Base-by-base conservation (phyloP, 1,140 invertebrate genomes). In the Cotesia vestalis region DNA sequence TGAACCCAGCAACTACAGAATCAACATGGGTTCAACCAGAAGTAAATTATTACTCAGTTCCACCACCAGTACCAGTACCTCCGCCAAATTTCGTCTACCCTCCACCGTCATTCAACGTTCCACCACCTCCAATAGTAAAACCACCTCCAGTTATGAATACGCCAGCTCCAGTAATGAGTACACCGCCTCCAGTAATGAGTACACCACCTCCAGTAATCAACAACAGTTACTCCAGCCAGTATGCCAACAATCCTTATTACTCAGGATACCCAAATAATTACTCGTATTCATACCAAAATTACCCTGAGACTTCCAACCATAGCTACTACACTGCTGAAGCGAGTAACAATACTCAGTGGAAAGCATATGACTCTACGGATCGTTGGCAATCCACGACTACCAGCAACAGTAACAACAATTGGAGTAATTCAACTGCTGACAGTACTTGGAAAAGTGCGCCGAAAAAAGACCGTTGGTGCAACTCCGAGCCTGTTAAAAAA, bases 131-230 rank as follows among this genome's bases (percentile, higher is more conserved):
- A 34, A 14, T 12, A 53, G 3, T 6, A 12, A 35, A 55, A 35
- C 66, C 46, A 35, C 66, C 46, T 20, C 52, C 66, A 14, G 27
- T 67, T 36, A 5, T 55, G 3, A 55, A 53, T 34, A 51, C 66
- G 1, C 66, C 52, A 12, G 51, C 66, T n/a, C 35, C 46, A 6
- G 36, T 67, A 9, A 67, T 55, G 53, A 20, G 53, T n/a, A 51
- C 66, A 11, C 66, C 66, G n/a, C 66, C 66, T 52, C 52, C 66
- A 12, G 53, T 67, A 55, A 20, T 67, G 0, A 67, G 35, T 38
- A 53, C 20, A 5, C 63, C 35, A 11, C 14, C 66, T 27, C 14
- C 51, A 34, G 2, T 9, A 2, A n/a, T 27, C 4, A 11, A 14
- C n/a, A 17, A 51, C 20, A 6, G 3, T 27, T 11, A 51, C 11